Percentiles rank a stretch among this genome's conserved stretches.
phyloP scores from a whole-genome alignment of 2,113 vertebrate genomes.

The Neotragus pygmaeus region DNA sequence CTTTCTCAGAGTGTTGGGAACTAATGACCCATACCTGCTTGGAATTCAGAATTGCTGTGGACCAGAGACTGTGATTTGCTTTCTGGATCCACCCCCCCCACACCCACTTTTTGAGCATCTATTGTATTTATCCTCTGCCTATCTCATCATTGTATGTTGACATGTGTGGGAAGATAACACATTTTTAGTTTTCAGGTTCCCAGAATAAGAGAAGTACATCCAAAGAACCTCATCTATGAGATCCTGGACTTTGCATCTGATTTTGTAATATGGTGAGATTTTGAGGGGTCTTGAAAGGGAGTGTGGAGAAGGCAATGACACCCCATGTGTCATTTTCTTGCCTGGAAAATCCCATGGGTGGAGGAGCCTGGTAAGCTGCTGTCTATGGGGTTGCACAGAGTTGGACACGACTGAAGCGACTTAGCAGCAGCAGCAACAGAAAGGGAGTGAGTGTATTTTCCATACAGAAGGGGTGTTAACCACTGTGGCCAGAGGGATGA shows the following conservation, averaged over 20 bases:
- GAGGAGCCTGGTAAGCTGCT: too few species aligned
- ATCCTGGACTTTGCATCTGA: neutral
- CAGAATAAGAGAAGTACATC: neutral
- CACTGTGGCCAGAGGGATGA: neutral
- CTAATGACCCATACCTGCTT: neutral
- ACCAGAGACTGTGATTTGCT: neutral
- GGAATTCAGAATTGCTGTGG: neutral
- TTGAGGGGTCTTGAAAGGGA: neutral
- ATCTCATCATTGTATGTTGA: neutral
- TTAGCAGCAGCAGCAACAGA: neutral
- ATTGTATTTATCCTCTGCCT: neutral
- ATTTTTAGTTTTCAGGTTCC: neutral
- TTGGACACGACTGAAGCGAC: fast-evolving
- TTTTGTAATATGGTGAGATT: neutral
- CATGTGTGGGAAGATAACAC: neutral
- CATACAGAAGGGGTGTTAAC: neutral
- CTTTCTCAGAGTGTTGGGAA: neutral
- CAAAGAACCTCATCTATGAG: neutral
- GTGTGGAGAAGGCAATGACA: too few species aligned
- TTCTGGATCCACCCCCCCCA: neutral
- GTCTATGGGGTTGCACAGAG: too few species aligned
- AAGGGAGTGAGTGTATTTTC: neutral
- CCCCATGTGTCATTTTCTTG: too few species aligned
- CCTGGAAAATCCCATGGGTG: too few species aligned
- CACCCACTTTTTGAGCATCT: neutral